Conservation (phyloP, 2,113 vertebrate genomes). For the Leiothrix lutea region DNA sequence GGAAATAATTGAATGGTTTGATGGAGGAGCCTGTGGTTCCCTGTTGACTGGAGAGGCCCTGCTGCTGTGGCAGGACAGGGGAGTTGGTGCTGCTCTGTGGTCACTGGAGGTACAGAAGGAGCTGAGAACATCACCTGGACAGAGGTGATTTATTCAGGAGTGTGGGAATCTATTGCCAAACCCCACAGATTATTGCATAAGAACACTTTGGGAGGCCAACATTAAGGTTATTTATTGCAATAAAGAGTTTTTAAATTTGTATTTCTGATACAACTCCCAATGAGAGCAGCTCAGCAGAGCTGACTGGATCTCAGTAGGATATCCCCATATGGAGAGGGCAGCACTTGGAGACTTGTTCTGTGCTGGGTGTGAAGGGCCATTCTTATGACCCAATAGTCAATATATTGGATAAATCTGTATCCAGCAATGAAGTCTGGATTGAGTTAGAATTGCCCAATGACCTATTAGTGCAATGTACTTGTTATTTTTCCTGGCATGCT, state of each 20-base stretch:
- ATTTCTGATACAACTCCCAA: not conserved
- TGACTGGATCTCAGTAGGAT: not conserved
- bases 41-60: not conserved
- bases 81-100: not conserved
- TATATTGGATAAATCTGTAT: not conserved
- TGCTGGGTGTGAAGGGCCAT: not conserved
- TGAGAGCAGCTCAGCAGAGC: not conserved
- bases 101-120: fast-evolving
- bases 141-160: not conserved
- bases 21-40: not conserved
- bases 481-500: not conserved
- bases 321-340: not conserved
- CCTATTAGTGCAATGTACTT: not conserved
- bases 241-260: not conserved
- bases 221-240: not conserved
- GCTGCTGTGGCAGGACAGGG: not conserved
- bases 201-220: not conserved
- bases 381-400: not conserved
- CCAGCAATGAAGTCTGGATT: not conserved
- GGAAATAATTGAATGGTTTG: not conserved
- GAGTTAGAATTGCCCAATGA: constrained; percentile 16
- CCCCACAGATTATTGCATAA: not conserved
- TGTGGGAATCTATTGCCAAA: fast-evolving
- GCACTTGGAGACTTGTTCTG: not conserved
- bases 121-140: not conserved